A percentile compares a stretch with the other conserved stretches of the same genome.
These are phyloP conservation scores for Hydropotes inermis DNA, from an alignment of 2,113 vertebrate genomes.

Conservation along the genomic window DNA sequence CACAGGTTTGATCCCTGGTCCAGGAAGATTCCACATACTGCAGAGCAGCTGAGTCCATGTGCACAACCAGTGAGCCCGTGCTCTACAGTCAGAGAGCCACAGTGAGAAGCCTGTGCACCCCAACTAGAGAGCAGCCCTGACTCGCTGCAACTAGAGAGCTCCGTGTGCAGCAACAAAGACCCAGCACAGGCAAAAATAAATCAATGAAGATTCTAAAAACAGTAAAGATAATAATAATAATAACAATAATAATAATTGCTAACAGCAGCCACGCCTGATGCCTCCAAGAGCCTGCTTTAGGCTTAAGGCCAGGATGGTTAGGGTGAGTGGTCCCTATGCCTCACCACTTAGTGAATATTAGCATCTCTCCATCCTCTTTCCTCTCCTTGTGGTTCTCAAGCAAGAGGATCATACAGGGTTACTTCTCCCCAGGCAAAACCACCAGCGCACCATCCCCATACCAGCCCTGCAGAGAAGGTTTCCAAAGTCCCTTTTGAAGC, in stretches of 20 bases:
- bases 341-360: neutral
- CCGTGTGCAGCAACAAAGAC: neutral
- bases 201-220: neutral
- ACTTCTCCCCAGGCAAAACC: neutral
- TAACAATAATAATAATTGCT: neutral
- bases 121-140: neutral
- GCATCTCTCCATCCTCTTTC: neutral
- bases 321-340: rapidly evolving
- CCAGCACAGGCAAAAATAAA: neutral
- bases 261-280: neutral
- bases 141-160: rapidly evolving
- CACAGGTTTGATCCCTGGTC: neutral
- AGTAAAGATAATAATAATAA: neutral
- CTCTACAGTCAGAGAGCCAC: neutral
- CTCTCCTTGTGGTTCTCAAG: neutral
- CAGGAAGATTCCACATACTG: neutral
- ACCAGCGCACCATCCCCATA: neutral
- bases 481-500: neutral
- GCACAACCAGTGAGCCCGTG: neutral
- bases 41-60: neutral
- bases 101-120: rapidly evolving
- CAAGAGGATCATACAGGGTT: neutral
- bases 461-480: neutral
- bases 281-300: neutral
- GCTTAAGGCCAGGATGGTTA: neutral